Base-by-base conservation (phyloP, 2,113 vertebrate species). In the Microtus montanus region DNA sequence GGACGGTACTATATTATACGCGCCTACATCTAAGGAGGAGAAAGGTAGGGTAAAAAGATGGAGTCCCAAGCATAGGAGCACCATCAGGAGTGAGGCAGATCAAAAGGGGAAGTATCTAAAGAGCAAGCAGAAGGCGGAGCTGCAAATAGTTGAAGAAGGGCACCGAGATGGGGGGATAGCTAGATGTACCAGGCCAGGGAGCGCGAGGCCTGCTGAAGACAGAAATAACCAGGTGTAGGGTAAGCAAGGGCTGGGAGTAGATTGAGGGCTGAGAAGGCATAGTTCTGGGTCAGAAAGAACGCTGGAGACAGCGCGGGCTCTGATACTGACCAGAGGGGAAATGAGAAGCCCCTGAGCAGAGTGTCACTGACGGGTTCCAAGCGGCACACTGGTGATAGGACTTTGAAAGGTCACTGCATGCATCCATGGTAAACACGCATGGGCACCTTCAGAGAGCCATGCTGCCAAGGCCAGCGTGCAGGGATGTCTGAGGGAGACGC, bases 251-350 rank as follows among this genome's bases (percentile, higher is more conserved):
- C 30, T 13, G 38, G n/a, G 6, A 28, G 14, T 14, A 4, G 28
- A 52, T 15, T 14, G 15, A 84, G 22, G 19, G 10, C 33, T 20
- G 19, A 14, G 41, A 87, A 14, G 41, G 24, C 11, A 5, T 3
- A 9, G n/a, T 0, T 0, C 26, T 13, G 14, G n/a, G 44, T 22
- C 11, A 20, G 33, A 14, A 1, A 47, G 61, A 7, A 79, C 17
- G 41, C 38, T 11, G 5, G 3, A 47, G 54, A 41, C 2, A 77
- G 35, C 10, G 38, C 12, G 26, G 47, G 52, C 47, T 52, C n/a
- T 82, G 33, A 33, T 6, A 13, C 3, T 38, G 38, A 74, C 38
- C 54, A 58, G 54, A 58, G 17, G 54, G 17, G 54, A 58, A 58
- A 58, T 58, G 54, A 54, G 54, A 54, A 54, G 54, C 54, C 54